A percentile compares a stretch with the other conserved stretches of the same genome.
Evolutionary conservation across 2,113 vertebrate species (phyloP).

Genomic region (Struthidea cinerea): DNA sequence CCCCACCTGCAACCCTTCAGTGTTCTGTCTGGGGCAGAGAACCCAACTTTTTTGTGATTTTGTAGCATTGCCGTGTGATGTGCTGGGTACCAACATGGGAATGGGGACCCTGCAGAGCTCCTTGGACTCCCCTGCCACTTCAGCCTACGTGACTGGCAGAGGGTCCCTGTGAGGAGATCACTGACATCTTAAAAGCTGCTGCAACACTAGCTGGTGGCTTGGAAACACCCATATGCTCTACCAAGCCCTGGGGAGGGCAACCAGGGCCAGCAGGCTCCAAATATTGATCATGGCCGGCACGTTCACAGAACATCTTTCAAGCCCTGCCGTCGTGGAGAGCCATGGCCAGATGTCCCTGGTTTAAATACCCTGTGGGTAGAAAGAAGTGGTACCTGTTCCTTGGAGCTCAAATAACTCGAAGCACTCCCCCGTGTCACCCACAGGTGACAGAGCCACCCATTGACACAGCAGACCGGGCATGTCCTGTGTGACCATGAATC

Average conservation of each 20-base stretch:
- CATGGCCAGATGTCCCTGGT: not conserved
- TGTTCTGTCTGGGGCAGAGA: not conserved
- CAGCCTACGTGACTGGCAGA: not conserved
- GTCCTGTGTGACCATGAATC: not conserved
- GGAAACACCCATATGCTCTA: slow-evolving; percentile 43
- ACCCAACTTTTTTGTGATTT: not conserved
- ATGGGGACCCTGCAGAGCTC: not conserved
- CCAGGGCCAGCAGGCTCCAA: not conserved
- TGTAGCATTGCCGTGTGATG: not conserved
- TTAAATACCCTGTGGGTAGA: not conserved
- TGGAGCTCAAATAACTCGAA: not conserved
- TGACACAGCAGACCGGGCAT: rapidly evolving
- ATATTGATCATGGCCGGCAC: slow-evolving; percentile 10
- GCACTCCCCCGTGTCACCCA: rapidly evolving
- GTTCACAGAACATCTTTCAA: not conserved
- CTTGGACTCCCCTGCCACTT: not conserved
- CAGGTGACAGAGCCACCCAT: not conserved
- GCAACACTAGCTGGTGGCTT: not conserved
- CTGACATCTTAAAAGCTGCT: slow-evolving; percentile 44
- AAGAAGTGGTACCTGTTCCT: not conserved
- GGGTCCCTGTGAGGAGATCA: not conserved
- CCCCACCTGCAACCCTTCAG: not conserved
- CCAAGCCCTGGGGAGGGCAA: not conserved
- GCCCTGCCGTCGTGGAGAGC: rapidly evolving
- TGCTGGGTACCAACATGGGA: rapidly evolving